Conservation (phyloP, 2,888 invertebrate genomes). For the Archips crataeganus region DNA sequence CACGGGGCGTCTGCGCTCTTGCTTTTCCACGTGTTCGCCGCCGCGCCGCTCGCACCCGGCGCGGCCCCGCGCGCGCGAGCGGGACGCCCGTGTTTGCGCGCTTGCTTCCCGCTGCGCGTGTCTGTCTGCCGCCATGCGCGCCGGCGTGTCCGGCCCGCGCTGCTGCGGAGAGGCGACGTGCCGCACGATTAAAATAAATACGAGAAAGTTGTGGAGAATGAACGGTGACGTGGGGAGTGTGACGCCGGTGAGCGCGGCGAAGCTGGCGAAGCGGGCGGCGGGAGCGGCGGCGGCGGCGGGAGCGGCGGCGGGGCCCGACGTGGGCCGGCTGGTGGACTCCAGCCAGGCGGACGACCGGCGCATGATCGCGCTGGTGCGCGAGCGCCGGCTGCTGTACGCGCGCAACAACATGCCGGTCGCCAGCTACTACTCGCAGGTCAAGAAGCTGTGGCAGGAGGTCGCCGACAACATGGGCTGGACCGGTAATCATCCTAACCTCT, state of each 20-base stretch:
- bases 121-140: constrained; percentile 78
- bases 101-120: constrained; percentile 76
- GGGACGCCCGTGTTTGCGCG: constrained; percentile 61
- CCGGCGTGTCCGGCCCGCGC: constrained; percentile 64
- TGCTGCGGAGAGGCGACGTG: constrained; percentile 62
- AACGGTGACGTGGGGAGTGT: not conserved
- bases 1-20: constrained; percentile 75
- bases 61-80: constrained; percentile 52
- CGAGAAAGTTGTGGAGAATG: not conserved
- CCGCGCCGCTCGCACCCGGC: constrained; percentile 51
- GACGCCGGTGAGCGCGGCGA: not conserved
- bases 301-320: constrained; percentile 46
- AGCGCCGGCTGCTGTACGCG: constrained; percentile 74
- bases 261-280: constrained; percentile 22
- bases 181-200: constrained; percentile 15
- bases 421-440: constrained; percentile 76
- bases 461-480: constrained; percentile 76
- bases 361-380: constrained; percentile 75
- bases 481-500: constrained; percentile 43
- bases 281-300: not conserved
- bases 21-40: constrained; percentile 70
- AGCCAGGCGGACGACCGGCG: constrained; percentile 78
- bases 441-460: constrained; percentile 74
- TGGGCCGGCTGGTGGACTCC: constrained; percentile 73
- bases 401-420: constrained; percentile 80